Conservation (phyloP, 2,888 invertebrate genomes). For the Chrysotoxum bicinctum region DNA sequence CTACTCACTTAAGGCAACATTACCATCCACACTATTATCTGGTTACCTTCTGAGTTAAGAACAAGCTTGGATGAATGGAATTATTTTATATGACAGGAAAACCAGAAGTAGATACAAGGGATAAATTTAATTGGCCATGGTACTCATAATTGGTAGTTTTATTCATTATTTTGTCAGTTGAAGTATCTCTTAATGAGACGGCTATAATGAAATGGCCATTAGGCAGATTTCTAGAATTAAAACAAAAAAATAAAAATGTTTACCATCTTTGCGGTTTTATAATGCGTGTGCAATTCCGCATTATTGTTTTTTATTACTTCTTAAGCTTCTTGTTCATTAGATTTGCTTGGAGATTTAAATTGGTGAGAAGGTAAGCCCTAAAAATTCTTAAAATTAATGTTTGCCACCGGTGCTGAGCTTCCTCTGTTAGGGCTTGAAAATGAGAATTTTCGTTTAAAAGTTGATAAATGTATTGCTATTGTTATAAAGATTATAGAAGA, state of each 20-base stretch:
- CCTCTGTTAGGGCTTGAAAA: too few relatives aligned
- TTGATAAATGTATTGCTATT: too few relatives aligned
- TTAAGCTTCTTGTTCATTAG: background rate
- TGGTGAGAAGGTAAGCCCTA: background rate
- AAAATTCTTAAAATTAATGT: background rate
- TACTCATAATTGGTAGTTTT: background rate
- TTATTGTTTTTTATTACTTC: background rate
- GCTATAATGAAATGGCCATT: constrained; percentile 7
- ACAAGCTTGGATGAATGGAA: background rate
- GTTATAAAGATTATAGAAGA: too few relatives aligned
- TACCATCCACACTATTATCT: background rate
- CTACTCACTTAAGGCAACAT: too few relatives aligned
- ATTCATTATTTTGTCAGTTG: background rate
- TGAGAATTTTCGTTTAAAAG: too few relatives aligned
- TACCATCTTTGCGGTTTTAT: background rate
- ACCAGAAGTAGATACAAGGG: background rate
- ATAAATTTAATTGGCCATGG: constrained; percentile 8
- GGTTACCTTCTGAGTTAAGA: too few relatives aligned
- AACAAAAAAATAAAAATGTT: background rate
- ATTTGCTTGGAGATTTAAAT: background rate
- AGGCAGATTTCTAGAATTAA: background rate
- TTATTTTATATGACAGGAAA: background rate
- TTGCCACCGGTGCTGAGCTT: background rate
- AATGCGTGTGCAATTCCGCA: background rate
- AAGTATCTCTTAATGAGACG: constrained; percentile 9